Conservation (phyloP, 1,140 invertebrate genomes). For the Platyura marginata region DNA sequence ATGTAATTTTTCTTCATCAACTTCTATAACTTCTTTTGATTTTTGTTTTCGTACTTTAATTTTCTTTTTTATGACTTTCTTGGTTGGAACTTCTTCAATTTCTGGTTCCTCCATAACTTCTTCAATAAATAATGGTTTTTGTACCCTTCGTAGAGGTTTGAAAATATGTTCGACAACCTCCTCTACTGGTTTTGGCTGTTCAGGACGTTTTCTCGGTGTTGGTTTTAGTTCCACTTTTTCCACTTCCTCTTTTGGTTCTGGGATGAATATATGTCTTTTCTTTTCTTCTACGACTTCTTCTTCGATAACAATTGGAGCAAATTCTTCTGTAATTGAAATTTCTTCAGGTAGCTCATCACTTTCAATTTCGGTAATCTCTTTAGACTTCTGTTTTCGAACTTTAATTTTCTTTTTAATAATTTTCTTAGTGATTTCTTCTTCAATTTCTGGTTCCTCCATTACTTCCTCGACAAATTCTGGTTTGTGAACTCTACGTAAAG, state of each 20-base stretch:
- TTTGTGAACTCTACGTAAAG: no score
- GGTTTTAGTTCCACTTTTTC: slow-evolving; percentile 26
- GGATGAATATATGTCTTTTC: slow-evolving; percentile 10
- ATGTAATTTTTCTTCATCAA: slow-evolving; percentile 10
- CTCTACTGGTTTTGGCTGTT: no score
- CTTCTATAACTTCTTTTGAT: slow-evolving; percentile 15
- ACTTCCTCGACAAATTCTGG: slow-evolving; percentile 8
- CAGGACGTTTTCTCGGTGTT: slow-evolving; percentile 20
- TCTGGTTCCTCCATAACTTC: slow-evolving; percentile 24
- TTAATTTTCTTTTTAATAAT: slow-evolving; percentile 16
- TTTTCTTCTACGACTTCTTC: not conserved
- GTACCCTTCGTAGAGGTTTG: no score
- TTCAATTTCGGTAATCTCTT: slow-evolving; percentile 14
- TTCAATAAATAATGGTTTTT: slow-evolving; percentile 17
- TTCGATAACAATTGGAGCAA: no score
- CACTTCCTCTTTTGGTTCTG: slow-evolving; percentile 19
- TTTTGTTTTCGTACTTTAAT: slow-evolving; percentile 20
- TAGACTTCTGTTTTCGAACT: slow-evolving; percentile 18
- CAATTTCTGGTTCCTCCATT: slow-evolving; percentile 20
- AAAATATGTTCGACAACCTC: no score
- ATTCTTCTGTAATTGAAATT: slow-evolving; percentile 6
- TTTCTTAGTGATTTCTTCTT: slow-evolving; percentile 19
- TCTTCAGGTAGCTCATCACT: slow-evolving; percentile 10
- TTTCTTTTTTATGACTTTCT: slow-evolving; percentile 13
- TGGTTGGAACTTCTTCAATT: slow-evolving; percentile 15